Evolutionary conservation across 92 coral and sea anemone species (phyloP).

Genomic region (Porites evermanni): DNA sequence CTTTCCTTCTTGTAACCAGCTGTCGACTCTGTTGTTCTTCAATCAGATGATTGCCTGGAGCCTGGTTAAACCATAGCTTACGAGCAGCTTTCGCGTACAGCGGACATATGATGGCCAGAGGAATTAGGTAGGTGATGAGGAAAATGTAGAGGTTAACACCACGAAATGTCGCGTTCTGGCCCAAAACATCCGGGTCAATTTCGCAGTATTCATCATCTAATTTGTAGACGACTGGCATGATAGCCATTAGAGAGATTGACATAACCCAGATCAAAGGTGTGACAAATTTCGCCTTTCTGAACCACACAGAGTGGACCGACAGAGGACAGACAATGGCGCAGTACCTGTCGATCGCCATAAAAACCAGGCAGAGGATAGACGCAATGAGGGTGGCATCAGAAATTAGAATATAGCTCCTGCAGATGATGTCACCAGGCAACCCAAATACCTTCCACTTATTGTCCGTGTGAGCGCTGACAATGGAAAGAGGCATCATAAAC

Average conservation of each 20-base stretch:
- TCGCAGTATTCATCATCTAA: neutral
- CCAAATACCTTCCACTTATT: conserved; percentile 54
- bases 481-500: conserved; percentile 63
- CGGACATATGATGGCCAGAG: neutral
- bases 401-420: conserved; percentile 31
- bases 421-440: neutral
- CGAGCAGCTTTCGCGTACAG: neutral
- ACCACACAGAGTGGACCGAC: conserved; percentile 18
- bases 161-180: neutral
- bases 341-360: conserved; percentile 65
- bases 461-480: conserved; percentile 29
- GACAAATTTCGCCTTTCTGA: neutral
- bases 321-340: conserved; percentile 68
- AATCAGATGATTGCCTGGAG: neutral
- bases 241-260: neutral
- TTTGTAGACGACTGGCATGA: neutral
- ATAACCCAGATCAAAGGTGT: conserved; percentile 1
- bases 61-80: neutral
- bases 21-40: neutral
- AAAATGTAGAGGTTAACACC: neutral
- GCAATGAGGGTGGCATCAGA: conserved; percentile 60
- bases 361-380: conserved; percentile 57
- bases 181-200: neutral
- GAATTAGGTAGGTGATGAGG: neutral
- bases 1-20: neutral